Evolutionary conservation across 2,888 invertebrate species (phyloP).

Genomic region (Sycophila texana): DNA sequence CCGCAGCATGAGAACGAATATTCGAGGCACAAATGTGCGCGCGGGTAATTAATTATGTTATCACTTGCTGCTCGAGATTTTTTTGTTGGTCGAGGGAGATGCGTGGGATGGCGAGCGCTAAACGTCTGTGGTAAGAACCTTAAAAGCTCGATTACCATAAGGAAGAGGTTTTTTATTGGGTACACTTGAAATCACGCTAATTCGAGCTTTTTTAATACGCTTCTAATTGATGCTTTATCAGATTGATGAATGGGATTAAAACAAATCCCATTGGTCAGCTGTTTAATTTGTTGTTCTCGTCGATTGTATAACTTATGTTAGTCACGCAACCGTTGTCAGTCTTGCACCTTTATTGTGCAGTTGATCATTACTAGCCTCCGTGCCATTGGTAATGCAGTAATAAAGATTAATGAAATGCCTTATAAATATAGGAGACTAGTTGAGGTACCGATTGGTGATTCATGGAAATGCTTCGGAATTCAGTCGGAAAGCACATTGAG

Average conservation of each 20-base stretch:
- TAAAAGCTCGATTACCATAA: not conserved
- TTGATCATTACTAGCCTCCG: too few relatives aligned
- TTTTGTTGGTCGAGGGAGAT: not conserved
- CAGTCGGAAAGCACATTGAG: too few relatives aligned
- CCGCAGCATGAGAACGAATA: slow-evolving; percentile 3
- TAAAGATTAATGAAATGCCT: too few relatives aligned
- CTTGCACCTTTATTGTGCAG: slow-evolving; percentile 2
- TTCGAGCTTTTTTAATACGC: too few relatives aligned
- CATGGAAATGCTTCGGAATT: too few relatives aligned
- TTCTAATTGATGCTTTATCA: too few relatives aligned
- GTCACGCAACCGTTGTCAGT: slow-evolving; percentile 19
- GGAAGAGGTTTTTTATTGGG: not conserved
- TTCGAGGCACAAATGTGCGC: not conserved
- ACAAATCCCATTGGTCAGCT: slow-evolving; percentile 36
- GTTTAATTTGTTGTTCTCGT: slow-evolving; percentile 55
- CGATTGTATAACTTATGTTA: slow-evolving; percentile 41
- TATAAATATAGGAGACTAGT: too few relatives aligned
- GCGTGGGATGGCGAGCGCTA: not conserved
- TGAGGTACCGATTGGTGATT: too few relatives aligned
- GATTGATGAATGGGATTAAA: not conserved
- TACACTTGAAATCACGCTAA: not conserved
- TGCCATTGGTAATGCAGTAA: not conserved
- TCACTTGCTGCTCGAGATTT: not conserved
- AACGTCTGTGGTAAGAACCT: not conserved
- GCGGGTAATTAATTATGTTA: slow-evolving; percentile 7